Evolutionary conservation across 2,888 invertebrate genomes (phyloP).

Genomic region (Drosophila fulvimacula): DNA sequence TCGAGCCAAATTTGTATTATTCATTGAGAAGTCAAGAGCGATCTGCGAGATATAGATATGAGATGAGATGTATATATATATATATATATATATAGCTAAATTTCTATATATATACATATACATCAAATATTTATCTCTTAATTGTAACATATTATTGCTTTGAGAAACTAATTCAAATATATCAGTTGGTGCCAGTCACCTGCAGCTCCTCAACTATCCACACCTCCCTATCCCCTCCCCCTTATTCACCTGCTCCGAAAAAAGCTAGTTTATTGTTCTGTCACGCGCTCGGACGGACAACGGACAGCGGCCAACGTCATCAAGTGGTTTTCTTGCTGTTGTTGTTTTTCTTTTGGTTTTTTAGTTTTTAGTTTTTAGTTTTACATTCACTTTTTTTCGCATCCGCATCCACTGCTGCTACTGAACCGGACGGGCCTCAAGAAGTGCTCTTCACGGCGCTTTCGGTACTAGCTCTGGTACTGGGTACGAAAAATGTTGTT

Average conservation of each 20-base stretch:
- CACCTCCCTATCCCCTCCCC: neutral
- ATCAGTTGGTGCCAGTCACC: slow-evolving; percentile 63
- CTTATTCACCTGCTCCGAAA: neutral
- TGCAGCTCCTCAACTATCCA: slow-evolving; percentile 13
- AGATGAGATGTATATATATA: no score
- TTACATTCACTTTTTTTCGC: slow-evolving; percentile 76
- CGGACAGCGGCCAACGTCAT: slow-evolving; percentile 57
- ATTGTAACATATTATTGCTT: neutral
- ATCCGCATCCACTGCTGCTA: slow-evolving; percentile 58
- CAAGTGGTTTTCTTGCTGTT: slow-evolving; percentile 46
- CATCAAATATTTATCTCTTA: neutral
- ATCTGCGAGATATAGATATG: slow-evolving; percentile 12
- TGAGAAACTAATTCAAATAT: slow-evolving; percentile 35
- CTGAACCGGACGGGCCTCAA: slow-evolving; percentile 51
- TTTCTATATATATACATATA: neutral
- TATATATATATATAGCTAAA: neutral
- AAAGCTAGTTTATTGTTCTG: slow-evolving; percentile 68
- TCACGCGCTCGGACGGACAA: slow-evolving; percentile 62
- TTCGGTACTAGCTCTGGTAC: slow-evolving; percentile 34
- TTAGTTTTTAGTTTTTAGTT: slow-evolving; percentile 30
- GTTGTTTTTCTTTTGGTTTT: slow-evolving; percentile 7
- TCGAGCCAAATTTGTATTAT: slow-evolving; percentile 4
- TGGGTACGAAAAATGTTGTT: slow-evolving; percentile 62
- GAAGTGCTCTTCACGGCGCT: slow-evolving; percentile 68
- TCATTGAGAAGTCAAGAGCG: slow-evolving; percentile 36